Conservation (phyloP, 2,113 vertebrate species). For the Calidris pygmaea region DNA sequence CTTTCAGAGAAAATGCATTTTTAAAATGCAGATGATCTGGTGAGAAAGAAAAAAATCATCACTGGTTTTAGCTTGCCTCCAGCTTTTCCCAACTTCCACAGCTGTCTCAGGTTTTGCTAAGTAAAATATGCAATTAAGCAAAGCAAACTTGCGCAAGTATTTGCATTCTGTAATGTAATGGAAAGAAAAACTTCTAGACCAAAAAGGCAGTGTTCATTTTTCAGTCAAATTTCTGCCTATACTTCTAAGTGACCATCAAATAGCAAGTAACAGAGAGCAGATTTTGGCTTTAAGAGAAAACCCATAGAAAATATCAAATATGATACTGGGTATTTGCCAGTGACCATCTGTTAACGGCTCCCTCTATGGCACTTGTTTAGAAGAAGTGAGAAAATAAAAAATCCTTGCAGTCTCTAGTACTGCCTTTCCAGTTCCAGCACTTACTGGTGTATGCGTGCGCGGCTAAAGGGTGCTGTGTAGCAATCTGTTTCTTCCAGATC, state of each 20-base stretch:
- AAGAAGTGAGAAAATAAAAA: not conserved
- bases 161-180: not conserved
- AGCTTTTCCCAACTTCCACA: not conserved
- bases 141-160: not conserved
- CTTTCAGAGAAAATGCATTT: not conserved
- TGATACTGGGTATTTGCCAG: not conserved
- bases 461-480: constrained; percentile 96
- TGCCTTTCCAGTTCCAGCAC: constrained; percentile 27
- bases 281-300: not conserved
- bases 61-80: not conserved
- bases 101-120: not conserved
- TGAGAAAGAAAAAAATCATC: not conserved
- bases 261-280: not conserved
- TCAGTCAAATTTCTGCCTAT: not conserved
- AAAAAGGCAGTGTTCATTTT: not conserved
- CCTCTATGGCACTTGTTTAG: not conserved
- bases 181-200: not conserved
- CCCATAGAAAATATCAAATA: not conserved
- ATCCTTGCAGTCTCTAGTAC: not conserved
- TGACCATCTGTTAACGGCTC: not conserved
- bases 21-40: not conserved
- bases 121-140: not conserved
- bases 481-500: constrained; percentile 94
- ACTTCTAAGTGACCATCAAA: not conserved
- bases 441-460: constrained; percentile 96